A percentile compares a stretch with the other conserved stretches of the same genome.
These are phyloP conservation scores for Mungos mungo DNA, from an alignment of 2,113 vertebrate species.

Conservation along the genomic window DNA sequence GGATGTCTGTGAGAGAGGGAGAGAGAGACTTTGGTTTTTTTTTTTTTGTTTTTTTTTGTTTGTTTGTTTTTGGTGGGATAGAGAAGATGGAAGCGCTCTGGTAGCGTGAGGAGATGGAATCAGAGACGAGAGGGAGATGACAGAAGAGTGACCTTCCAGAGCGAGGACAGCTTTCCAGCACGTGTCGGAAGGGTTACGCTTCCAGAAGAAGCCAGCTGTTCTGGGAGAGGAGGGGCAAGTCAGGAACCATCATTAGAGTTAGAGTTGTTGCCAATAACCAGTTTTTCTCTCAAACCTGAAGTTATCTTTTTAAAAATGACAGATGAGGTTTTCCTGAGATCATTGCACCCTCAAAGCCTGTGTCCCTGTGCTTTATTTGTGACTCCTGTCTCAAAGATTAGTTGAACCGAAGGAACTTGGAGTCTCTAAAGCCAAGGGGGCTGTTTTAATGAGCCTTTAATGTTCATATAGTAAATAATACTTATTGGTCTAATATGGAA, in stretches of 20 bases:
- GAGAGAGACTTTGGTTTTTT: background rate
- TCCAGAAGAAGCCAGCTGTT: background rate
- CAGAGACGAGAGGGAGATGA: background rate
- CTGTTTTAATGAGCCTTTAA: slow-evolving; percentile 9
- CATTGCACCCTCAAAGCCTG: background rate
- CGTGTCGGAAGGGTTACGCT: background rate
- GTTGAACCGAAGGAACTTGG: background rate
- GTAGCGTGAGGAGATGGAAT: background rate
- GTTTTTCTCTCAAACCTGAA: background rate
- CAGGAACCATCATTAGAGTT: background rate
- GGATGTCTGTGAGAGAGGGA: background rate
- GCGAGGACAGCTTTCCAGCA: background rate
- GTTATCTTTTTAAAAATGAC: background rate
- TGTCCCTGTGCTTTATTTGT: background rate
- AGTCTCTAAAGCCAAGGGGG: background rate
- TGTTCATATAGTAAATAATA: background rate
- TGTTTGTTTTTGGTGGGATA: background rate
- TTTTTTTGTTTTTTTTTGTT: background rate
- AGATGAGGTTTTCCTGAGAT: background rate
- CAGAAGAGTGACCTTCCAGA: background rate
- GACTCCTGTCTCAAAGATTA: background rate
- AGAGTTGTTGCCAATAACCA: background rate
- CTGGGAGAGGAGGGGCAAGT: background rate
- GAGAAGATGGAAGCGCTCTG: background rate
- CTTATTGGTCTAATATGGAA: background rate